Percentiles rank a stretch among this genome's conserved stretches.
Evolutionary conservation across 2,888 invertebrate species (phyloP).

Genomic region (Osmoderma eremita): DNA sequence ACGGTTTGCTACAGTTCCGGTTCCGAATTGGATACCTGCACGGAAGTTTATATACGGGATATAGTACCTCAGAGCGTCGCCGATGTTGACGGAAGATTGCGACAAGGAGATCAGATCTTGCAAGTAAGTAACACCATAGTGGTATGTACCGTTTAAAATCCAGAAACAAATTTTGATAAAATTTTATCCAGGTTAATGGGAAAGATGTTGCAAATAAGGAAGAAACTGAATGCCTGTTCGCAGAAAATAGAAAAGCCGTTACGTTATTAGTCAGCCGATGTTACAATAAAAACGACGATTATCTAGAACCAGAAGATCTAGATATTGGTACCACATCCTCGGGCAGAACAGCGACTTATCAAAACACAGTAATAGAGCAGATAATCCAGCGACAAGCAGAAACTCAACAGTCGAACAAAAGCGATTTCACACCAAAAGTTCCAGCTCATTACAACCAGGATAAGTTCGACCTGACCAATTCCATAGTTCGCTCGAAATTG

Average conservation of each 20-base stretch:
- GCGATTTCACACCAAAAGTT: conserved; percentile 57
- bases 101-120: conserved; percentile 72
- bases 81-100: conserved; percentile 69
- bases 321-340: conserved; percentile 48
- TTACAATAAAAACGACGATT: conserved; percentile 63
- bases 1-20: conserved; percentile 75
- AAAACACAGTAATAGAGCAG: conserved; percentile 66
- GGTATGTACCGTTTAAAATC: too few species aligned
- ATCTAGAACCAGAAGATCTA: conserved; percentile 53
- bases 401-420: conserved; percentile 47
- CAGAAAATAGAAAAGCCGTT: conserved; percentile 68
- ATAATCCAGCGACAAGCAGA: conserved; percentile 62
- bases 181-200: conserved; percentile 66
- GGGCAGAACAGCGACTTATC: conserved; percentile 61
- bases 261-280: conserved; percentile 71
- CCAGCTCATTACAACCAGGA: conserved; percentile 59
- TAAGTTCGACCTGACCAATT: conserved; percentile 58
- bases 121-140: too few species aligned
- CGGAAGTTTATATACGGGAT: conserved; percentile 76
- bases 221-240: conserved; percentile 71
- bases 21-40: conserved; percentile 65
- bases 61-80: conserved; percentile 71
- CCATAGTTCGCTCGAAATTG: conserved; percentile 58
- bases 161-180: too few species aligned
- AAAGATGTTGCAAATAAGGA: conserved; percentile 70